phyloP scores from a whole-genome alignment of 2,113 vertebrate species.

The Rhinichthys klamathensis region DNA sequence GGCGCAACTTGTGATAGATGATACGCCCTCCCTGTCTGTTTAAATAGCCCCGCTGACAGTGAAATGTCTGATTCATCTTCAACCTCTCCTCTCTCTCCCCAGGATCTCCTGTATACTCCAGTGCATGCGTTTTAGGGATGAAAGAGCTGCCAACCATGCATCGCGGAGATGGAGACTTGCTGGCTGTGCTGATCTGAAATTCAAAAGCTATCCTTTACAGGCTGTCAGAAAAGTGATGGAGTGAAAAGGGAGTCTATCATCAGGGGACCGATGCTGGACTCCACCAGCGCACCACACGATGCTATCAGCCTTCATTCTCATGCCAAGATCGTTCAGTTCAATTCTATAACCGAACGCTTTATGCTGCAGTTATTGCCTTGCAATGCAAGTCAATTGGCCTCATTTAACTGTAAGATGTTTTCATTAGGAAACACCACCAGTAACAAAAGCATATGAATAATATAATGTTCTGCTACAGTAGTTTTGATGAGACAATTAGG shows the following conservation, averaged over 20 bases:
- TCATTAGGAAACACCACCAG: neutral
- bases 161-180: slow-evolving; percentile 48
- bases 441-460: slow-evolving; percentile 2
- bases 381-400: slow-evolving; percentile 17
- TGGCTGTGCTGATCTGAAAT: slow-evolving; percentile 58
- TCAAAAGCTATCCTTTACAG: slow-evolving; percentile 58
- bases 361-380: slow-evolving; percentile 11
- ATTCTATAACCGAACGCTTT: slow-evolving; percentile 22
- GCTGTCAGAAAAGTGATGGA: slow-evolving; percentile 54
- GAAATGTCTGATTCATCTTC: slow-evolving; percentile 46
- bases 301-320: slow-evolving; percentile 37
- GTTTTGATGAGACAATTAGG: slow-evolving; percentile 6
- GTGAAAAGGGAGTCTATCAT: slow-evolving; percentile 57
- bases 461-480: neutral
- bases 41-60: slow-evolving; percentile 44
- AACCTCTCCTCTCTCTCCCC: slow-evolving; percentile 28
- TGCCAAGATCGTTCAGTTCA: slow-evolving; percentile 40
- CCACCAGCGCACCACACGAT: slow-evolving; percentile 21
- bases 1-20: slow-evolving; percentile 44
- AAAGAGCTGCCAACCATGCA: slow-evolving; percentile 56
- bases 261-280: slow-evolving; percentile 49
- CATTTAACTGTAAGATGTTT: slow-evolving; percentile 10
- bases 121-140: slow-evolving; percentile 57
- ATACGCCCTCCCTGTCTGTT: slow-evolving; percentile 41
- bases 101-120: slow-evolving; percentile 51